Evolutionary conservation across 2,113 vertebrate genomes (phyloP).

Genomic region (Rhizomys pruinosus): DNA sequence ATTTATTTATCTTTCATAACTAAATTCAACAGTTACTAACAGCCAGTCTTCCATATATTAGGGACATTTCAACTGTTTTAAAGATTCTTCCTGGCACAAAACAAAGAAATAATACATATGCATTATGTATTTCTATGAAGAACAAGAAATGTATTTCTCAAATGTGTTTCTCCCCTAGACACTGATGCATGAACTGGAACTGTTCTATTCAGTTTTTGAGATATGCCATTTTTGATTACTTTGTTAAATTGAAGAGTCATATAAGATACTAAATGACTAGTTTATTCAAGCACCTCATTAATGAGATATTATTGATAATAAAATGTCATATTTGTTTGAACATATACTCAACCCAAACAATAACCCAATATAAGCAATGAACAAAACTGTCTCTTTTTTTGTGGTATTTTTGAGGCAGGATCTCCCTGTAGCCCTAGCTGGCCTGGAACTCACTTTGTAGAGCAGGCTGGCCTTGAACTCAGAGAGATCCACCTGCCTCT

Average conservation of each 20-base stretch:
- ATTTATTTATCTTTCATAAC: background rate
- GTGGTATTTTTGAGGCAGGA: too few species aligned
- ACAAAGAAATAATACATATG: background rate
- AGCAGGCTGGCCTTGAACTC: too few species aligned
- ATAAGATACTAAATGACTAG: slow-evolving; percentile 36
- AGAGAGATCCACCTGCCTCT: too few species aligned
- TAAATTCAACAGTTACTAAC: background rate
- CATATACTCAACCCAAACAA: slow-evolving; percentile 34
- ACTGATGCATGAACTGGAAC: background rate
- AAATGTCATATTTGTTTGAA: slow-evolving; percentile 19
- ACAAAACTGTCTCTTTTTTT: too few species aligned
- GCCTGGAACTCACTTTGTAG: too few species aligned
- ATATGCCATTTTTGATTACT: slow-evolving; percentile 43
- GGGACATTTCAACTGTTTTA: background rate
- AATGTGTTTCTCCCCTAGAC: background rate
- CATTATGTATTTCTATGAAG: background rate
- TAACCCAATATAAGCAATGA: background rate
- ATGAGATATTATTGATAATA: slow-evolving; percentile 9
- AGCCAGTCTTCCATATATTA: background rate
- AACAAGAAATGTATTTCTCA: background rate
- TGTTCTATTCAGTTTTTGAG: background rate
- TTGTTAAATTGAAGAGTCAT: slow-evolving; percentile 48
- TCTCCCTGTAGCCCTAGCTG: too few species aligned
- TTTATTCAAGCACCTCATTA: slow-evolving; percentile 45
- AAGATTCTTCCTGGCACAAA: background rate